phyloP scores from a whole-genome alignment of 2,797 vertebrate species.

The Platyrinchus mystaceus region DNA sequence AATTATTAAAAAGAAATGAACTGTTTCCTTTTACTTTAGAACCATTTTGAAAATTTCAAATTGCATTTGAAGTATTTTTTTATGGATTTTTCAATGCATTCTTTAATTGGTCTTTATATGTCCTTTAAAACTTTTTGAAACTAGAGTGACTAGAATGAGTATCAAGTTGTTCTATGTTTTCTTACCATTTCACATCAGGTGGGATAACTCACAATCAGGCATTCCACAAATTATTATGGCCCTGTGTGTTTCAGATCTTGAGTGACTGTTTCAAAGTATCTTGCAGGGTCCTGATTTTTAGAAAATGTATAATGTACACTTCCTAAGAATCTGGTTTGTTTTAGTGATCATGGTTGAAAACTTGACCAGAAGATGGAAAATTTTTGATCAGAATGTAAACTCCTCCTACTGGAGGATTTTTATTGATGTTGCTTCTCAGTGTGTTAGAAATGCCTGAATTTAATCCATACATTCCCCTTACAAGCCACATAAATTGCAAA shows the following conservation, averaged over 20 bases:
- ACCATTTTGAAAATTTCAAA: neutral
- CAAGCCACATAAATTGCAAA: neutral
- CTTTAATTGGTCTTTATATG: neutral
- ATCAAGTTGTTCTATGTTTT: neutral
- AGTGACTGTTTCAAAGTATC: neutral
- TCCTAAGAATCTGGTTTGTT: neutral
- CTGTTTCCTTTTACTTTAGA: neutral
- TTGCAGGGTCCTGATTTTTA: neutral
- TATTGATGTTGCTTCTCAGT: neutral
- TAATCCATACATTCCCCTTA: neutral
- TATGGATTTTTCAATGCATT: neutral
- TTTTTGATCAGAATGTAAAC: neutral
- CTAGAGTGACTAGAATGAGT: neutral
- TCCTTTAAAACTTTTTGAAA: neutral
- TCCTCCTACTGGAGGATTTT: neutral
- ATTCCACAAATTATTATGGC: neutral
- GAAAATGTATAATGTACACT: neutral
- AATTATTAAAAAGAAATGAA: neutral
- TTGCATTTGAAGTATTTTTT: neutral
- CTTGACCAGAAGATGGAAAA: neutral
- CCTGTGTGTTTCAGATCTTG: neutral
- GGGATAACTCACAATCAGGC: neutral
- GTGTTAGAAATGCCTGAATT: constrained; percentile 3
- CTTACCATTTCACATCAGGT: neutral
- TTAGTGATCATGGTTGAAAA: neutral